phyloP scores from a whole-genome alignment of 2,113 vertebrate genomes.

The Phrynosoma blainvillii region DNA sequence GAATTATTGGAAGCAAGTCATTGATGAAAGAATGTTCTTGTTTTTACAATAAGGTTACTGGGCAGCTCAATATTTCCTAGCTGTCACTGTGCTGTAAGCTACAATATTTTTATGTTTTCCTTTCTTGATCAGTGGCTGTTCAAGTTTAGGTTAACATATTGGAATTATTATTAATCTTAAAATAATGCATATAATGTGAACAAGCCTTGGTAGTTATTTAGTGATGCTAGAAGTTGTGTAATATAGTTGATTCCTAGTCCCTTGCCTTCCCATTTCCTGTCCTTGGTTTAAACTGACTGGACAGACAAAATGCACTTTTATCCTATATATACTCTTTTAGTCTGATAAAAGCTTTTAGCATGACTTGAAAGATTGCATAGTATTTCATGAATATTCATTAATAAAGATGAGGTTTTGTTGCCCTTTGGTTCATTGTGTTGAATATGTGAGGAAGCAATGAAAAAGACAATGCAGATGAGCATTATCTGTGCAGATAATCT shows the following conservation, averaged over 20 bases:
- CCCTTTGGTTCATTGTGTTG: not conserved
- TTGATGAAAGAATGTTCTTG: not conserved
- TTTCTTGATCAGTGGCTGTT: not conserved
- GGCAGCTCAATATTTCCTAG: not conserved
- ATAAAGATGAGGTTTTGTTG: not conserved
- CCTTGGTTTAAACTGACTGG: not conserved
- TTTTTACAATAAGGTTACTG: not conserved
- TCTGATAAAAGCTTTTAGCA: not conserved
- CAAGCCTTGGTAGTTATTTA: not conserved
- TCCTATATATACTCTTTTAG: not conserved
- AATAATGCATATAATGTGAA: too few relatives aligned
- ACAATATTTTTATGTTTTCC: not conserved
- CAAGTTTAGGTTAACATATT: not conserved
- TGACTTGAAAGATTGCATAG: not conserved
- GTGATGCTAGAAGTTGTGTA: not conserved
- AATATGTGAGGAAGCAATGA: not conserved
- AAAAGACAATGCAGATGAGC: not conserved
- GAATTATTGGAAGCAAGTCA: not conserved
- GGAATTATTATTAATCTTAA: not conserved
- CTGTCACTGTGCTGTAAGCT: not conserved
- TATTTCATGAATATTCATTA: not conserved
- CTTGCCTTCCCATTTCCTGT: not conserved
- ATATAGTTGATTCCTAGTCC: not conserved
- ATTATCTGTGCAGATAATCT: not conserved
- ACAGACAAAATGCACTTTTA: not conserved